These are phyloP conservation scores for Drosophila leontia DNA, from an alignment of 1,140 invertebrate genomes.

Conservation along the genomic window DNA sequence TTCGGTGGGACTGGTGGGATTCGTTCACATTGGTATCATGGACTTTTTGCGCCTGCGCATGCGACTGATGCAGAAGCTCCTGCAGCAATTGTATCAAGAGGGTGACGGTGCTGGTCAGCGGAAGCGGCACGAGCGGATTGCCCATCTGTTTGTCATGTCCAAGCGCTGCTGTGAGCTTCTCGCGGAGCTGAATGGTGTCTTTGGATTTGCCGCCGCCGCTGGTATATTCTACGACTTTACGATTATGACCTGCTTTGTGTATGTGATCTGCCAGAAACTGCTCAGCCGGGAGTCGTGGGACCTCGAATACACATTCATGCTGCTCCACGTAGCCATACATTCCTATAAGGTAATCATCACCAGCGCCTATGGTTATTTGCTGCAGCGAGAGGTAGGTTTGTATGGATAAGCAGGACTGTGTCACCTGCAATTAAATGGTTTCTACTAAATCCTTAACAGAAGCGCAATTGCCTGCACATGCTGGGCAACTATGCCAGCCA, in stretches of 20 bases:
- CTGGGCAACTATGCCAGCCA: constrained; percentile 41
- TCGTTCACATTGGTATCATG: constrained; percentile 67
- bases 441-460: constrained; percentile 35
- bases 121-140: constrained; percentile 28
- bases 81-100: constrained; percentile 40
- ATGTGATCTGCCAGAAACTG: constrained; percentile 72
- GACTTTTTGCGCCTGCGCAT: constrained; percentile 69
- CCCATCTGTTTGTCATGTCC: constrained; percentile 41
- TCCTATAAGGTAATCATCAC: constrained; percentile 69
- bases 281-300: constrained; percentile 35
- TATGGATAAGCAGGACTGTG: neutral
- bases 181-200: constrained; percentile 55
- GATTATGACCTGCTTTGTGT: constrained; percentile 70
- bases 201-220: constrained; percentile 46
- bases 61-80: constrained; percentile 57
- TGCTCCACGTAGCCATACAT: constrained; percentile 55
- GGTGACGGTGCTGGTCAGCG: neutral
- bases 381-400: constrained; percentile 63
- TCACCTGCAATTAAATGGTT: neutral
- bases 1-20: constrained; percentile 51
- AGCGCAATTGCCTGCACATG: constrained; percentile 56
- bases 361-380: constrained; percentile 60
- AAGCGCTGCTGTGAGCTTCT: constrained; percentile 55
- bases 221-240: constrained; percentile 75
- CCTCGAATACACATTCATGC: constrained; percentile 57